Evolutionary conservation across 2,888 invertebrate genomes (phyloP), one percentile per base, ranked within the genome.

Genomic region (Nomada ruficornis): DNA sequence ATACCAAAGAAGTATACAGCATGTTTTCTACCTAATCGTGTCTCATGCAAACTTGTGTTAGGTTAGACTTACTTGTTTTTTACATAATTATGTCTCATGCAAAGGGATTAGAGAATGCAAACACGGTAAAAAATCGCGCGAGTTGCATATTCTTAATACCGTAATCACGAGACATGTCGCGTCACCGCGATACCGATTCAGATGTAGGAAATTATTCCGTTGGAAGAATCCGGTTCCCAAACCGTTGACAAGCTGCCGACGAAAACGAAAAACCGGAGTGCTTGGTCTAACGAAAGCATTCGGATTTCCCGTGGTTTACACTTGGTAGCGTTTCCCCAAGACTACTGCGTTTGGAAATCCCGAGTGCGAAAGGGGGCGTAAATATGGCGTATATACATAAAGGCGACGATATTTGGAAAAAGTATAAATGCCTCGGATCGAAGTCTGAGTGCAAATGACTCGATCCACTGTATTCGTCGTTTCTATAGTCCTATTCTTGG

Each of bases 361-460:
- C 26, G 42, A 29, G 20, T 15, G 44, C 18, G 44, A 69, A 68
- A 52, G 55, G 26, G 44, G 57, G 15, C 44, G 55, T n/a, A 36
- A 36, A 36, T 36, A 36, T 1, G 36, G 36, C 36, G 36, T 36
- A 36, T 36, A 36, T 36, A 62, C 54, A 77, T 70, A 82, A 70
- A 76, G 74, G 63, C 60, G 77, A 50, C 65, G 81, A 78, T 84
- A 78, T 86, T 85, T 82, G 77, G 57, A 84, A 88, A 87, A 89
- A 88, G 86, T 88, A 89, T 88, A 87, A 90, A 90, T 88, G 89
- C 86, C 85, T 86, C 86, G 82, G 80, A 36, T 63, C 65, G 47
- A 65, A 74, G 84, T 84, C 78, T 88, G 82, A 80, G 89, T 88
- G 86, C 80, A 87, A 89, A 88, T 89, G 80, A 90, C 67, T 82